Conservation (phyloP, 2,888 invertebrate species). For the Euzophera pinguis region DNA sequence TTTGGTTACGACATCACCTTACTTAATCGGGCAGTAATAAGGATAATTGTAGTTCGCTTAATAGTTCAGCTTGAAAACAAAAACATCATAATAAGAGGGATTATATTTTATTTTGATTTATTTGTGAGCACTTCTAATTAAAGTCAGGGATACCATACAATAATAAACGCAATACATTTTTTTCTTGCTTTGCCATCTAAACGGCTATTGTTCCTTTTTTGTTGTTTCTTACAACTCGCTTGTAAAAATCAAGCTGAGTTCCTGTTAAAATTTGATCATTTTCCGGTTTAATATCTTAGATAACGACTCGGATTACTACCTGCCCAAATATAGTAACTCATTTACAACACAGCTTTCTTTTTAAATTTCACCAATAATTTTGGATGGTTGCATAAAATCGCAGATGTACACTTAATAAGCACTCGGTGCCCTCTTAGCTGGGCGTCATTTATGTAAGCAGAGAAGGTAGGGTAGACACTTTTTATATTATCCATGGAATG, state of each 20-base stretch:
- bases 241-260: slow-evolving; percentile 12
- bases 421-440: slow-evolving; percentile 31
- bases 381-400: slow-evolving; percentile 9
- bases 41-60: no score
- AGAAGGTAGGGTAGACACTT: neutral
- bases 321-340: slow-evolving; percentile 2
- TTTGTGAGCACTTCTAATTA: neutral
- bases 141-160: neutral
- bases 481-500: no score
- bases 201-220: slow-evolving; percentile 27
- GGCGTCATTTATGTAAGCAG: slow-evolving; percentile 42
- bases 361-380: slow-evolving; percentile 9
- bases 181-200: slow-evolving; percentile 31
- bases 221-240: slow-evolving; percentile 15
- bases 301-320: neutral
- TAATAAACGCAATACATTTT: slow-evolving; percentile 19
- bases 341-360: slow-evolving; percentile 5
- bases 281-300: slow-evolving; percentile 13
- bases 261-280: slow-evolving; percentile 2
- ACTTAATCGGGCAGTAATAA: no score
- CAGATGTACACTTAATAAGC: slow-evolving; percentile 26
- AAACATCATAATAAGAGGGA: neutral
- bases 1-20: no score
- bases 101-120: neutral
- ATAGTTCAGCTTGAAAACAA: no score